A percentile compares a stretch with the other conserved stretches of the same genome.
These are phyloP conservation scores for Dicyrtoma fusca DNA, from an alignment of 2,888 invertebrate genomes.

Conservation along the genomic window DNA sequence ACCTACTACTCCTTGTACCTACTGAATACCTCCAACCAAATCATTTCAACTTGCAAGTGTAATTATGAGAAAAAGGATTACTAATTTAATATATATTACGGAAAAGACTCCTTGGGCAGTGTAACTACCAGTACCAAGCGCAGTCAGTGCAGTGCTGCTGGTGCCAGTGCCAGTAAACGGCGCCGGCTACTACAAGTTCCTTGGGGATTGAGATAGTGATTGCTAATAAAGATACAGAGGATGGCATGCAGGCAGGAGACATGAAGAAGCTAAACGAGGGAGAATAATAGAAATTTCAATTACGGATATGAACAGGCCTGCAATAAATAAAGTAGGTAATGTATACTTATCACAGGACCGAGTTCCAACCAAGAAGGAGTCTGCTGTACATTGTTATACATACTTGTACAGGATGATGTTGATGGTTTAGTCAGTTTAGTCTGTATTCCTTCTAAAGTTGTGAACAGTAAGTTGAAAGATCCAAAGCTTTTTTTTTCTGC, in stretches of 20 bases:
- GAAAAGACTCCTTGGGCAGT: no score
- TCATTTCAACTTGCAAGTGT: neutral
- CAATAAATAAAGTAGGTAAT: neutral
- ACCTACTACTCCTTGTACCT: no score
- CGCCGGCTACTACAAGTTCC: no score
- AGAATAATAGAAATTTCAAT: conserved; percentile 18
- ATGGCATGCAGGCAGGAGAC: neutral
- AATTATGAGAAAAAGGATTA: neutral
- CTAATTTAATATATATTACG: no score
- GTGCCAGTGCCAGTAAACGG: no score
- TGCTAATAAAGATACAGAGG: neutral
- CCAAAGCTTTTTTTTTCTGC: no score
- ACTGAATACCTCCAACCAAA: no score
- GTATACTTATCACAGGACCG: neutral
- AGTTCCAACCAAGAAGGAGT: no score
- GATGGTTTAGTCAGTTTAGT: neutral
- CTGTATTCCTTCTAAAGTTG: neutral
- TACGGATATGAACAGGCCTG: neutral
- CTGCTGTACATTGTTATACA: conserved; percentile 3
- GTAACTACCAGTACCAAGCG: no score
- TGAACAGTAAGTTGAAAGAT: neutral
- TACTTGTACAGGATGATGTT: neutral
- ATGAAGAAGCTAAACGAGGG: neutral
- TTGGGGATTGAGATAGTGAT: no score
- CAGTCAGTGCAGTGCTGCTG: no score